Conservation (phyloP, 2,113 vertebrate species). For the Alces alces region DNA sequence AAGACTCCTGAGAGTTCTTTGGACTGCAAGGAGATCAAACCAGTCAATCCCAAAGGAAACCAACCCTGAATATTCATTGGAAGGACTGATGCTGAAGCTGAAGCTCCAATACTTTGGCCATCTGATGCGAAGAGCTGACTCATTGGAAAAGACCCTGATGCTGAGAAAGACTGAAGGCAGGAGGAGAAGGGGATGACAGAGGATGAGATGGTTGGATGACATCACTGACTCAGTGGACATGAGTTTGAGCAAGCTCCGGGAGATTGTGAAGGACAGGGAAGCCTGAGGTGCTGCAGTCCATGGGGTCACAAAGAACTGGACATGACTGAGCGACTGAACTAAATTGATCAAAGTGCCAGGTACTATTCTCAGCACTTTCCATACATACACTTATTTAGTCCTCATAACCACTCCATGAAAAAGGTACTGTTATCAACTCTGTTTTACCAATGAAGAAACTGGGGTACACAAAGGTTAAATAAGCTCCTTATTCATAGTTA, state of each 20-base stretch:
- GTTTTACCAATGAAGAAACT: neutral
- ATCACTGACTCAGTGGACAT: neutral
- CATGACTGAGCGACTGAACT: neutral
- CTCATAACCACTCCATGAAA: neutral
- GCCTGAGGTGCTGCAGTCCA: neutral
- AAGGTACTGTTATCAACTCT: neutral
- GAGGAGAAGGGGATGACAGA: neutral
- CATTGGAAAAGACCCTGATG: neutral
- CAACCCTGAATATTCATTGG: neutral
- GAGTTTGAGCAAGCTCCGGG: neutral
- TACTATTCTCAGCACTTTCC: neutral
- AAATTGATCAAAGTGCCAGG: neutral
- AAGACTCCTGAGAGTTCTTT: neutral
- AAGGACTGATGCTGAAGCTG: neutral
- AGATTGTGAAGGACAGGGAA: neutral
- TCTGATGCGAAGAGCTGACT: neutral
- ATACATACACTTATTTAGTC: neutral
- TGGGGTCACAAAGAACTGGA: neutral
- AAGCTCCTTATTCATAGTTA: neutral
- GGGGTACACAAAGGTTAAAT: neutral
- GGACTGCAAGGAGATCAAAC: neutral
- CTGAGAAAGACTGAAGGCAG: neutral
- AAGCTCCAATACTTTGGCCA: neutral
- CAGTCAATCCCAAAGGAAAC: neutral
- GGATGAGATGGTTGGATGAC: neutral